These are phyloP conservation scores for Falco naumanni DNA, from an alignment of 2,797 vertebrate species.

Conservation along the genomic window DNA sequence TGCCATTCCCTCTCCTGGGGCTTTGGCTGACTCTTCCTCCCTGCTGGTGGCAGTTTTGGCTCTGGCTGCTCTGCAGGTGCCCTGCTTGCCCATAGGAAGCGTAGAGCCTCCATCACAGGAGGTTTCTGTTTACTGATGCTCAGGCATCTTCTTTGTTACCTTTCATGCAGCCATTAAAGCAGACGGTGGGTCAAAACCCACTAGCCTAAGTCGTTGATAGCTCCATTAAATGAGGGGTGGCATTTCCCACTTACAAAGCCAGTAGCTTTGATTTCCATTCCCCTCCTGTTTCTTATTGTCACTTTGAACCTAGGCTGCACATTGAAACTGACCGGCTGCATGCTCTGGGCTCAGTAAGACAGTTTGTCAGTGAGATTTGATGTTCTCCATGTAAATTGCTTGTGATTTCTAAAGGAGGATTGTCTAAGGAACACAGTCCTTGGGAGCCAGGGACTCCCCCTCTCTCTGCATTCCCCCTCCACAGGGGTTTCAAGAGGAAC, in stretches of 20 bases:
- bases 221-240: neutral
- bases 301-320: neutral
- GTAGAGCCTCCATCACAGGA: neutral
- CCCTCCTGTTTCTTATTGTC: neutral
- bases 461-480: neutral
- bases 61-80: neutral
- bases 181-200: neutral
- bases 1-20: neutral
- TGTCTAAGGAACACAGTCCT: neutral
- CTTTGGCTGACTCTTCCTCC: neutral
- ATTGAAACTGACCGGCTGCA: neutral
- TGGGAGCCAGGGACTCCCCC: neutral
- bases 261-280: neutral
- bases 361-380: neutral
- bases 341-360: neutral
- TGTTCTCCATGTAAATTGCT: neutral
- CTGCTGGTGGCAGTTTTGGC: rapidly evolving
- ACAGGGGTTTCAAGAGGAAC: neutral
- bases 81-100: neutral
- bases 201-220: neutral
- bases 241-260: neutral
- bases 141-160: neutral
- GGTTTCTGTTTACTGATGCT: neutral
- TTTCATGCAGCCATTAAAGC: neutral
- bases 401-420: neutral